phyloP scores from a whole-genome alignment of 2,113 vertebrate species.

The Noturus placidus region DNA sequence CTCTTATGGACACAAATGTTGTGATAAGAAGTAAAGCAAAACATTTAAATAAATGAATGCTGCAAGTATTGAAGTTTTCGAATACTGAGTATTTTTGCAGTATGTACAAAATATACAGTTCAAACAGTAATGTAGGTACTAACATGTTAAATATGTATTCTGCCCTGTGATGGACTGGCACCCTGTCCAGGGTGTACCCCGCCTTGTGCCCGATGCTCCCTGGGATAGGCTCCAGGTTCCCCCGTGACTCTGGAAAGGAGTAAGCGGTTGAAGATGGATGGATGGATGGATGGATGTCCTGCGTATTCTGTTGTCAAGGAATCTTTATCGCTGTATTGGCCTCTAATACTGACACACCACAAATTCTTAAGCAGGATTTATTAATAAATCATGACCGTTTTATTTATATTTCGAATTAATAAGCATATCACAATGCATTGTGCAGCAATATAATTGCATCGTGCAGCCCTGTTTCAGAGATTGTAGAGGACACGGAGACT shows the following conservation, averaged over 20 bases:
- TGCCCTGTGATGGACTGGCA: too few species aligned
- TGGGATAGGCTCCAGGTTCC: too few species aligned
- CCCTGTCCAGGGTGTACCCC: too few species aligned
- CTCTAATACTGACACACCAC: neutral
- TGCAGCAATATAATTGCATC: neutral
- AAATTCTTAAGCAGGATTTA: neutral
- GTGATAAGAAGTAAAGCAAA: neutral
- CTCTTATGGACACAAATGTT: neutral
- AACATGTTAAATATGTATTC: too few species aligned
- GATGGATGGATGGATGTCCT: too few species aligned
- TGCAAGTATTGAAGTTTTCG: neutral
- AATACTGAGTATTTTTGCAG: neutral
- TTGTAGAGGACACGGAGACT: neutral
- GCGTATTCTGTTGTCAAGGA: neutral
- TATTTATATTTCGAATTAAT: neutral
- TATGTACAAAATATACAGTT: neutral
- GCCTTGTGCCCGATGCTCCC: too few species aligned
- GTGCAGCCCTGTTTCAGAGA: neutral
- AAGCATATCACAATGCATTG: neutral
- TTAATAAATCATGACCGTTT: neutral
- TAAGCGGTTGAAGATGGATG: too few species aligned
- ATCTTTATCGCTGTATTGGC: neutral
- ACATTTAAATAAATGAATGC: neutral
- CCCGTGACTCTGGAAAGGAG: too few species aligned
- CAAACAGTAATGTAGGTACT: neutral